Base-by-base conservation (phyloP, 2,113 vertebrate genomes). In the Excalfactoria chinensis region DNA sequence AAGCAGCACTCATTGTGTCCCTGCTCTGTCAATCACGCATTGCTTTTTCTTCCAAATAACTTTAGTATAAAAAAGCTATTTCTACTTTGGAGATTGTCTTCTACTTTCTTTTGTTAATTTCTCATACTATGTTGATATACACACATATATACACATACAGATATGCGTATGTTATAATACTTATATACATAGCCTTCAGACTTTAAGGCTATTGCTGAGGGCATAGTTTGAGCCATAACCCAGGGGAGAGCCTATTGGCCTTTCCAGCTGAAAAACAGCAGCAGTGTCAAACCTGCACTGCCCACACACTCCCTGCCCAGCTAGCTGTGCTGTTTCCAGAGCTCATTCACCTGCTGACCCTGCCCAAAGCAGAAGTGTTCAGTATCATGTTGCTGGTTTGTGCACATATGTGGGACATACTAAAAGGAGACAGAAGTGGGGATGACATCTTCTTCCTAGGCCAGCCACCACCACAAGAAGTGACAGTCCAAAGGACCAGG, bases 321-420 rank as follows among this genome's bases (percentile, higher is more conserved):
- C 23, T 41, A 43, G 15, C 40, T 74, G 23, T n/a, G n/a, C 23
- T 67, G 3, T 48, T 80, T 80, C 72, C 35, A 72, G 69, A 66
- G 56, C 58, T 68, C 58, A 75, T n/a, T 89, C 58, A 71, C 74
- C 87, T 88, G 41, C 75, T 1, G 1, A 49, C 46, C 62, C 21
- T 2, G 14, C 44, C 0, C 0, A 85, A 71, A 0, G 2, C 48
- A 53, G 64, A 71, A 71, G 48, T 55, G 34, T 79, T 84, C 86
- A 68, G 80, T 84, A 89, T 46, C 1, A 0, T 1, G 1, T 20
- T 2, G 10, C 43, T 59, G 35, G 25, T 9, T 56, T 20, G 10
- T 35, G 4, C n/a, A 21, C 16, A 20, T 62, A 72, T 0, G 0
- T 8, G 10, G 30, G 32, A 4, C 79, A 55, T 30, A 30, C 1